Evolutionary conservation across 2,888 invertebrate genomes (phyloP).

Genomic region (Drosophila aldrichi): DNA sequence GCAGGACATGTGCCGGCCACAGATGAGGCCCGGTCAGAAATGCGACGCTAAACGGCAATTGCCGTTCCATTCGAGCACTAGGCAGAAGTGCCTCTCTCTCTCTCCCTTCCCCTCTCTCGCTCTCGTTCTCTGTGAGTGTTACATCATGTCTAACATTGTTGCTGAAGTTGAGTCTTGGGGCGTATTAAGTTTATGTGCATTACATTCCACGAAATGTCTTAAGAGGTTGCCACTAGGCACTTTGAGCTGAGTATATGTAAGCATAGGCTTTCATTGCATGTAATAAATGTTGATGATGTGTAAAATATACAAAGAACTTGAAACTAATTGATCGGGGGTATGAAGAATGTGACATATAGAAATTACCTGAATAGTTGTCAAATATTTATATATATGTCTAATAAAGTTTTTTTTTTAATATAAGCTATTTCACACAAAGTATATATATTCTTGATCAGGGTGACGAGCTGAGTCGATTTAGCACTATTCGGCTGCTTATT

Average conservation of each 20-base stretch:
- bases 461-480: no score
- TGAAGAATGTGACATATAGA: neutral
- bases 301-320: neutral
- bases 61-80: constrained; percentile 25
- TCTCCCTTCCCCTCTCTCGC: neutral
- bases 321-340: neutral
- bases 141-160: constrained; percentile 8
- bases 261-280: no score
- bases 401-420: no score
- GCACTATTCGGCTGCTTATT: no score
- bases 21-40: constrained; percentile 35
- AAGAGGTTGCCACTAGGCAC: constrained; percentile 1
- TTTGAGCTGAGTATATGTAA: neutral
- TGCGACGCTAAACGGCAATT: constrained; percentile 42
- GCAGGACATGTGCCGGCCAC: constrained; percentile 46
- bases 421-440: no score
- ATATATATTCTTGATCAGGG: no score
- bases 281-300: neutral
- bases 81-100: neutral
- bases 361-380: neutral
- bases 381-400: no score
- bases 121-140: constrained; percentile 6
- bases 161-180: constrained; percentile 19
- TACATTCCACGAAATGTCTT: constrained; percentile 4
- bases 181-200: constrained; percentile 17